Percentiles rank a stretch among this genome's conserved stretches.
Evolutionary conservation across 2,797 vertebrate species (phyloP).

Genomic region (Enteromius afrohamiltoni): DNA sequence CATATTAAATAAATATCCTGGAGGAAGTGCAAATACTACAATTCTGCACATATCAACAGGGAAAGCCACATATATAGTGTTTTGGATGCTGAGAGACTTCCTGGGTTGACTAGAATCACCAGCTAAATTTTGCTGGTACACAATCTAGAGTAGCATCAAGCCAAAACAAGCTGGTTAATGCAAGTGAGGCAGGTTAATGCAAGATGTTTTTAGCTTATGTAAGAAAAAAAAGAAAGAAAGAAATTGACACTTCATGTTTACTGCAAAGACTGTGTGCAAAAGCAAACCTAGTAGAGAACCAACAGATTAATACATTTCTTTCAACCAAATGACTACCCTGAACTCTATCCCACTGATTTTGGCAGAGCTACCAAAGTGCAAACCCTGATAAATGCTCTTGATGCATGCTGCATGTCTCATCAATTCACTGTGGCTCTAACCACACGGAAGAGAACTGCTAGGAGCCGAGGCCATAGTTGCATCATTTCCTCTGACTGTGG

Average conservation of each 20-base stretch:
- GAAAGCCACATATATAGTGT: neutral
- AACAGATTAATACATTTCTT: neutral
- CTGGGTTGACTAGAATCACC: neutral
- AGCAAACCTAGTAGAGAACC: neutral
- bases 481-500: conserved; percentile 64
- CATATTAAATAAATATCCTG: conserved; percentile 2
- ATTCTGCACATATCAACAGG: neutral
- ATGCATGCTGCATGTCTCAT: conserved; percentile 55
- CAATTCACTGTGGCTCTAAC: conserved; percentile 59
- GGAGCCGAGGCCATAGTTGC: conserved; percentile 60
- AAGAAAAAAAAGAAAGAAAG: neutral
- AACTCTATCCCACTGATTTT: conserved; percentile 47
- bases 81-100: neutral
- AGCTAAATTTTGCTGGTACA: neutral
- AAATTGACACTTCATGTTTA: neutral
- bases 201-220: neutral
- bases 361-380: conserved; percentile 65
- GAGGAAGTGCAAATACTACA: conserved; percentile 1
- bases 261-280: neutral
- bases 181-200: neutral
- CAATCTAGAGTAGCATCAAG: neutral
- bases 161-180: neutral
- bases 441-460: conserved; percentile 56
- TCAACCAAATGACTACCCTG: neutral
- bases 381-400: conserved; percentile 23